Evolutionary conservation across 2,113 vertebrate genomes (phyloP).

Genomic region (Aleadryas rufinucha): DNA sequence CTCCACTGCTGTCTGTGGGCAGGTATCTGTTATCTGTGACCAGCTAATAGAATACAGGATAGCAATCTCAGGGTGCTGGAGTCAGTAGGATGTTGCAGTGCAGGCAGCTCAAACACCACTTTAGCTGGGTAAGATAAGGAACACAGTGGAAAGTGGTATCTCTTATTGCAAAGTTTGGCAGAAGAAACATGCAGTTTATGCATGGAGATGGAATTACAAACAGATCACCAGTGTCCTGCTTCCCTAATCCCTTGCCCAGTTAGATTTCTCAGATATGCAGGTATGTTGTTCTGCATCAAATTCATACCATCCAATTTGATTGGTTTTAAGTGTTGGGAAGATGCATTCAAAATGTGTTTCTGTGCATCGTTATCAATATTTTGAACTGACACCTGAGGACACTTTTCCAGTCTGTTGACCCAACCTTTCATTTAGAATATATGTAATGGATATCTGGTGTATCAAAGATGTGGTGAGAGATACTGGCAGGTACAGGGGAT

Average conservation of each 20-base stretch:
- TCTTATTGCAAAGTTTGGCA: neutral
- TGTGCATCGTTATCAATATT: neutral
- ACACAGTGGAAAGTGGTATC: neutral
- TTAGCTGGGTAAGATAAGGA: neutral
- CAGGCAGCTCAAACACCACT: neutral
- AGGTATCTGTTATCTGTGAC: neutral
- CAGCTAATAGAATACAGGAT: neutral
- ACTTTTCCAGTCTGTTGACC: neutral
- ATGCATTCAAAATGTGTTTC: neutral
- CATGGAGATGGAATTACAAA: neutral
- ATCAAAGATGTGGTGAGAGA: constrained; percentile 9
- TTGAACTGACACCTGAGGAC: neutral
- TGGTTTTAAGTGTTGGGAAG: neutral
- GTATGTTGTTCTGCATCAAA: neutral
- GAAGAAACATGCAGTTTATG: neutral
- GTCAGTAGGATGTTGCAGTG: neutral
- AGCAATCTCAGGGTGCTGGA: neutral
- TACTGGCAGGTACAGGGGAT: neutral
- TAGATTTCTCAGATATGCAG: neutral
- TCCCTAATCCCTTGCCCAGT: neutral
- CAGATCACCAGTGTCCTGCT: neutral
- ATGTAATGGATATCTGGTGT: neutral
- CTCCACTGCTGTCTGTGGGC: neutral
- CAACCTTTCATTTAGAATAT: neutral
- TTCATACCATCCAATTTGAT: neutral